Evolutionary conservation across 53 echinoderm and acorn worm genomes (phyloP), one percentile per base, ranked within the genome.

Genomic region (Holothuria scabra): DNA sequence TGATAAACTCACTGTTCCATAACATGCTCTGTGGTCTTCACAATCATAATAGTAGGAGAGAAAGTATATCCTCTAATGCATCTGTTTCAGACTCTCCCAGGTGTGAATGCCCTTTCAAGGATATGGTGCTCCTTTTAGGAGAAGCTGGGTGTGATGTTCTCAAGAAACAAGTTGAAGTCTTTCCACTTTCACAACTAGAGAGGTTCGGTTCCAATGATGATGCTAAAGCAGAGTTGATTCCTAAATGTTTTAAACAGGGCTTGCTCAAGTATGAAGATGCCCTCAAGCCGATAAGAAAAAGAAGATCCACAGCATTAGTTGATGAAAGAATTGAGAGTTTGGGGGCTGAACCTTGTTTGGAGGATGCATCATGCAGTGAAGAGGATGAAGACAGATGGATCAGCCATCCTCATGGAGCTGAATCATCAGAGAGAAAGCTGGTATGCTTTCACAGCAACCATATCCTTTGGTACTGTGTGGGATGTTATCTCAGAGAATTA

Each of bases 371-470:
- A 16, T 52, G 52, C 8, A 52, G 52, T 52, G 52, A 52, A 16
- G 52, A 52, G 52, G 52, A 52, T 52, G 52, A 52, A 52, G 18
- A 6, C 18, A 18, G 16, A 52, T 14, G 16, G 16, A 1, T 18
- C 16, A 16, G 3, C 16, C 16, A 52, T 14, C 52, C 18, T 16
- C 18, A 18, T 52, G 52, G 1, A 16, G 8, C 52, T 52, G 52
- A 14, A 52, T 52, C 52, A 52, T 52, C 52, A 52, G 18, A 52
- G 18, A 18, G 18, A 52, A 52, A 46, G 12, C 26, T 78, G 57
- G 78, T 78, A 32, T 78, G 59, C 25, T 78, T 78, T 21, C 78
- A 78, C 13, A 78, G 34, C 24, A 58, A 57, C 58, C 78, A 78
- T 56, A 78, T 78, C 8, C 78, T 31, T 29, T 78, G 78, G 23